Base-by-base conservation (phyloP, 2,113 vertebrate species). In the Lagopus muta region DNA sequence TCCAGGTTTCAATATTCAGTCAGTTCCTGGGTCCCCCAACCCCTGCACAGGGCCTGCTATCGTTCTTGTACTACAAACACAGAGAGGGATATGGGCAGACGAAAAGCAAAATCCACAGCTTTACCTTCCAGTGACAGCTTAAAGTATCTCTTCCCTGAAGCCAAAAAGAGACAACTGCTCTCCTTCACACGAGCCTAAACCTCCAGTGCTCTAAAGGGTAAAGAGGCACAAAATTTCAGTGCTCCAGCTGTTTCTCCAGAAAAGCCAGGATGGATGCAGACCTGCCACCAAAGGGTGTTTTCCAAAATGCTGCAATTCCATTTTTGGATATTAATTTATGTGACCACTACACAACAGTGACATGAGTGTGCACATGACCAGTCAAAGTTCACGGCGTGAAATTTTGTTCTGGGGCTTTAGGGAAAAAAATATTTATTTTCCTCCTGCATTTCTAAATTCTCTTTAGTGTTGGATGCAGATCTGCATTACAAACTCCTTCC, bases 21-120 rank as follows among this genome's bases (percentile, higher is more conserved):
- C 22, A 1, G 1, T n/a, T 47, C 17, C 2, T 17, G 48, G 42
- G 42, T 66, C 28, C 38, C 28, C 0, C 0, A 50, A 48, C 20
- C 12, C 36, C 54, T 78, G 50, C 3, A 1, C 11, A 30, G 42
- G 32, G 20, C 78, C 21, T 4, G 11, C 47, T 45, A 61, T 8
- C 8, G 7, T 73, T 71, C 62, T 74, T 48, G 21, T 10, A 12
- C 48, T n/a, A n/a, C 64, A 22, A 61, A 69, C 21, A 71, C 11
- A 42, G 75, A 88, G 28, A 9, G 21, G 38, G 15, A 43, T 34
- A 70, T 11, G 40, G 58, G 47, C 32, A 76, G 28, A 55, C 50
- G 50, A 4, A 74, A 77, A 19, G n/a, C 65, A 47, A 89, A 84
- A 71, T 34, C 58, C 57, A 42, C 13, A 67, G 77, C 61, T 69